Base-by-base conservation (phyloP, 1,140 invertebrate species). In the Euborellia annulipes region DNA sequence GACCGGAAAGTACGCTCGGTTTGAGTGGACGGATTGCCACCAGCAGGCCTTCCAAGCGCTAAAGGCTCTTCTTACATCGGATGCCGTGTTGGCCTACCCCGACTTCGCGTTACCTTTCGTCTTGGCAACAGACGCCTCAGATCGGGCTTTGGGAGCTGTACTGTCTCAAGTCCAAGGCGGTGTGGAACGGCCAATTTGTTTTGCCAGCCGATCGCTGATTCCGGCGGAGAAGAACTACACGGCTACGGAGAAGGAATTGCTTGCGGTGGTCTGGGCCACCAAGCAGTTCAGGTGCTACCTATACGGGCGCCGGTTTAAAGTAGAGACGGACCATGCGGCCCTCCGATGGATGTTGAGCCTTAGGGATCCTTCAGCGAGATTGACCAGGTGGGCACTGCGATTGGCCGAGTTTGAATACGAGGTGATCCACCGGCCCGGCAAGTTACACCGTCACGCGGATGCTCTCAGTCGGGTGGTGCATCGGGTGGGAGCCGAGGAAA, bases 1-100 rank as follows among this genome's bases (percentile, higher is more conserved):
- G 8, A 23, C 55, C 23, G 52, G 55, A 37, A 55, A 45, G 21
- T 32, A 45, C 9, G 19, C 14, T 19, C 18, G 8, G 11, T 49
- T 17, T 17, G 14, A 11, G n/a, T 46, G 47, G 47, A 23, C 20
- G 3, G 44, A 47, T 18, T 20, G 20, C 40, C 14, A 49, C 16
- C 43, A 47, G 49, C n/a, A 56, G 11, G 52, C 59, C 8, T 65
- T 69, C 44, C 48, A 66, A 18, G 53, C 41, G 2, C 48, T 65
- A 27, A 65, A 63, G 58, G 45, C 56, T 23, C 50, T 54, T 17
- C 47, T 69, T 27, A 59, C 53, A 7, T 60, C 58, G 18, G 52
- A 63, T 20, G 48, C 50, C 2, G 41, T 59, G 7, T n/a, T 67
- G 0, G 55, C 60, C 38, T 51, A 56, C 18, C 52, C 54, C 11